These are phyloP conservation scores for Silvanus unidentatus DNA, from an alignment of 2,888 invertebrate species.

Conservation along the genomic window DNA sequence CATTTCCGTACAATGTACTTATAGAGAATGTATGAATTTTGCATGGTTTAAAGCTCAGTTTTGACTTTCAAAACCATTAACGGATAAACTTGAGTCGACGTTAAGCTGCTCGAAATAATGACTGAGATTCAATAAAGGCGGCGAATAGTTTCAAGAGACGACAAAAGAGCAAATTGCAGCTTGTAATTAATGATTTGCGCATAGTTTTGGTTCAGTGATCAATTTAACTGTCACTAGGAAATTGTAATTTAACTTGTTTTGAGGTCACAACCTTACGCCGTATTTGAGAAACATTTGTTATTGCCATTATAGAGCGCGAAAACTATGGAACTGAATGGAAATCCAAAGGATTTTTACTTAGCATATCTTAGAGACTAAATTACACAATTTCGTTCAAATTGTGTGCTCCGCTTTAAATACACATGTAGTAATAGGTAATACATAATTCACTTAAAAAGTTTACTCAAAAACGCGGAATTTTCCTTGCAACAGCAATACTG, in stretches of 20 bases:
- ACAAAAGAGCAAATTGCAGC: constrained; percentile 40
- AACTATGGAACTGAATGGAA: too few species aligned
- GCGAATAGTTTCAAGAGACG: constrained; percentile 32
- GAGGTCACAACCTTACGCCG: constrained; percentile 15
- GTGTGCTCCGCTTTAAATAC: too few species aligned
- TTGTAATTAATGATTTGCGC: constrained; percentile 40
- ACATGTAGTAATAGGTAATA: too few species aligned
- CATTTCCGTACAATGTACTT: too few species aligned
- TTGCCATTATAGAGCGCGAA: background rate
- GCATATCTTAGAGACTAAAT: too few species aligned
- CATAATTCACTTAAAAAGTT: too few species aligned
- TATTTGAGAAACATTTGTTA: constrained; percentile 15
- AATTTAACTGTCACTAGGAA: constrained; percentile 37
- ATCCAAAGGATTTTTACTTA: background rate
- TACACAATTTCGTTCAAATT: too few species aligned
- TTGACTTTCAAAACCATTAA: constrained; percentile 12
- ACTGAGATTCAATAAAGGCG: constrained; percentile 36
- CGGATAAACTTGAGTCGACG: constrained; percentile 26
- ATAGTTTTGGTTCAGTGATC: constrained; percentile 41
- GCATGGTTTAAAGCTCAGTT: constrained; percentile 9
- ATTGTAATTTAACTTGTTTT: constrained; percentile 32
- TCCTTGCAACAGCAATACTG: too few species aligned
- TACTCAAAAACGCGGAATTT: too few species aligned
- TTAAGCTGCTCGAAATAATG: constrained; percentile 34
- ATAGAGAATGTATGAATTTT: constrained; percentile 3